These are phyloP conservation scores for Grantiella picta DNA, from an alignment of 2,113 vertebrate genomes.

Conservation along the genomic window DNA sequence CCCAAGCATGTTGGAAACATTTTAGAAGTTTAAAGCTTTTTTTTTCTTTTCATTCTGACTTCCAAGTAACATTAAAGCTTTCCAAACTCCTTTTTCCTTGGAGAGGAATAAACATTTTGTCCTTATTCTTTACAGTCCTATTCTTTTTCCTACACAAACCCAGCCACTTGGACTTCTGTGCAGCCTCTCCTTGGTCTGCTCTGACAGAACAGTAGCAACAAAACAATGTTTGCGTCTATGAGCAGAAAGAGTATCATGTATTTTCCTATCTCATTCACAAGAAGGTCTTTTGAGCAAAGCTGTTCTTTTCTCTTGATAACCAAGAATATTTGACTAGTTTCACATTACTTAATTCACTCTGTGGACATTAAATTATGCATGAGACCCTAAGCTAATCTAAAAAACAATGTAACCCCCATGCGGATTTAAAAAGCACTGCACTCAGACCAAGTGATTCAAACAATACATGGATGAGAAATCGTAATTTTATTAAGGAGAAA, in stretches of 20 bases:
- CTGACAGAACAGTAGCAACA: neutral
- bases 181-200: neutral
- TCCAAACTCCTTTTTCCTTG: neutral
- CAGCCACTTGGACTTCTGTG: neutral
- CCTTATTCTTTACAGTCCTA: neutral
- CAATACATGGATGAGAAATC: neutral
- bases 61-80: neutral
- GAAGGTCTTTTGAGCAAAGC: neutral
- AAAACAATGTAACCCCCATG: neutral
- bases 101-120: neutral
- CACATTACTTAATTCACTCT: neutral
- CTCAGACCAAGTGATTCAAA: neutral
- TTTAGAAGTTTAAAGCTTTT: neutral
- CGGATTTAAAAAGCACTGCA: neutral
- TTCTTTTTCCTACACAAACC: neutral
- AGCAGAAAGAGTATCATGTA: neutral
- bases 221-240: neutral
- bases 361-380: neutral
- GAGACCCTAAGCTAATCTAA: neutral
- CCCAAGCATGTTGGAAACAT: neutral
- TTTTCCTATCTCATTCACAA: neutral
- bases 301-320: neutral
- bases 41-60: neutral
- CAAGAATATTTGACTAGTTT: neutral
- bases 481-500: neutral